Percentiles rank a stretch among this genome's conserved stretches.
Evolutionary conservation across 2,888 invertebrate species (phyloP).

Genomic region (Argyresthia albistria): DNA sequence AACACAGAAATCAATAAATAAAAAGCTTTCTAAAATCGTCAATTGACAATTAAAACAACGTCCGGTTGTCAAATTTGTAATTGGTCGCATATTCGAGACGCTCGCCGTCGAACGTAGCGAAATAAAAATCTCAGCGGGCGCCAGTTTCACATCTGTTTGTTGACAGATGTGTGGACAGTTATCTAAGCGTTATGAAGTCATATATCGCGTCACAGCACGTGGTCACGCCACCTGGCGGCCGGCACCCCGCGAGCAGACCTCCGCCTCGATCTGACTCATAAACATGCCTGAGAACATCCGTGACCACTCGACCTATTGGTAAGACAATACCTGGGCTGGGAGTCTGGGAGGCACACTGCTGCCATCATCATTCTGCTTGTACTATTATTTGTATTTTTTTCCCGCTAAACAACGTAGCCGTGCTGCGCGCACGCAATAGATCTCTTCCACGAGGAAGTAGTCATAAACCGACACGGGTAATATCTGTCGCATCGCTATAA

Average conservation of each 20-base stretch:
- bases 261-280: slow-evolving; percentile 21
- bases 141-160: slow-evolving; percentile 29
- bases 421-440: not conserved
- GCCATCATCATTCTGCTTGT: too few species aligned
- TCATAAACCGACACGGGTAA: not conserved
- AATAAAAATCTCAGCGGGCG: slow-evolving; percentile 48
- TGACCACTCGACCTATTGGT: not conserved
- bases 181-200: slow-evolving; percentile 30
- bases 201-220: slow-evolving; percentile 20
- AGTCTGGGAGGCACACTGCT: too few species aligned
- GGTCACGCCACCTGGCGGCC: slow-evolving; percentile 35
- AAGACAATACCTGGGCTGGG: too few species aligned
- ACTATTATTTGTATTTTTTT: too few species aligned
- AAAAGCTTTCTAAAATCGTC: slow-evolving; percentile 30
- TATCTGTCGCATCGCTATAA: not conserved
- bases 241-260: slow-evolving; percentile 35
- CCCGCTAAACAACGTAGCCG: not conserved
- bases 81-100: slow-evolving; percentile 26
- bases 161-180: slow-evolving; percentile 36
- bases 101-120: slow-evolving; percentile 36
- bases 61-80: slow-evolving; percentile 36
- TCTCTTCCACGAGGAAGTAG: slow-evolving; percentile 1
- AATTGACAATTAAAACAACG: slow-evolving; percentile 35
- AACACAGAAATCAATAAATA: slow-evolving; percentile 10
- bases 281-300: not conserved